These are phyloP conservation scores for Drosophila quadrilineata DNA, from an alignment of 1,140 invertebrate species.

Conservation along the genomic window DNA sequence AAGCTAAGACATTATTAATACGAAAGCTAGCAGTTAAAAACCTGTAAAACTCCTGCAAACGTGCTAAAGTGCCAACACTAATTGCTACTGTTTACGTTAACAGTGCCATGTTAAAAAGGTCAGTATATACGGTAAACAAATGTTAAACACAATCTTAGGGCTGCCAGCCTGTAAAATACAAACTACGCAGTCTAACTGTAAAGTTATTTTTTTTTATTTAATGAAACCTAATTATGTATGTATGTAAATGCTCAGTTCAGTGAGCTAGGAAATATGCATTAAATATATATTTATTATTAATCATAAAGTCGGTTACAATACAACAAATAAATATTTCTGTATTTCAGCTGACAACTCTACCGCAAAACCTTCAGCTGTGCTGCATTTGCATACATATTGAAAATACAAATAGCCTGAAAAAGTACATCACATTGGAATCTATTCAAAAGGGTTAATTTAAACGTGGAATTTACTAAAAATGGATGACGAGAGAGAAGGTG, in stretches of 20 bases:
- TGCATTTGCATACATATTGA: conserved; percentile 44
- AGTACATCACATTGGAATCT: conserved; percentile 5
- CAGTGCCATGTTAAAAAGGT: conserved; percentile 20
- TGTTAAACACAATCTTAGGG: conserved; percentile 3
- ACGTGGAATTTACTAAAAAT: conserved; percentile 16
- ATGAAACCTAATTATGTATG: no score
- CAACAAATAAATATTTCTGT: no score
- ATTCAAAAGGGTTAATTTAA: conserved; percentile 1
- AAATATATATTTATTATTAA: no score
- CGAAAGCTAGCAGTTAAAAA: no score
- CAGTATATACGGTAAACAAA: conserved; percentile 1
- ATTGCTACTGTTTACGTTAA: conserved; percentile 12
- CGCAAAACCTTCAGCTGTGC: conserved; percentile 26
- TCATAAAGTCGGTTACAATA: no score
- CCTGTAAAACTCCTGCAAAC: no score
- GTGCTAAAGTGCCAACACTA: not conserved
- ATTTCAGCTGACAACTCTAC: conserved; percentile 17
- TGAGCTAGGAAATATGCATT: no score
- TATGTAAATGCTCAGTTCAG: no score
- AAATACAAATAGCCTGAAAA: conserved; percentile 21
- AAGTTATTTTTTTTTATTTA: no score
- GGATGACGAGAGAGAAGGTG: conserved; percentile 59
- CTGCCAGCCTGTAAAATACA: conserved; percentile 3
- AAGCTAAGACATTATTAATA: no score
- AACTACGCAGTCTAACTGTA: conserved; percentile 15